phyloP scores from a whole-genome alignment of 37 sponge, comb jelly and placozoan genomes.

The Bolinopsis microptera region DNA sequence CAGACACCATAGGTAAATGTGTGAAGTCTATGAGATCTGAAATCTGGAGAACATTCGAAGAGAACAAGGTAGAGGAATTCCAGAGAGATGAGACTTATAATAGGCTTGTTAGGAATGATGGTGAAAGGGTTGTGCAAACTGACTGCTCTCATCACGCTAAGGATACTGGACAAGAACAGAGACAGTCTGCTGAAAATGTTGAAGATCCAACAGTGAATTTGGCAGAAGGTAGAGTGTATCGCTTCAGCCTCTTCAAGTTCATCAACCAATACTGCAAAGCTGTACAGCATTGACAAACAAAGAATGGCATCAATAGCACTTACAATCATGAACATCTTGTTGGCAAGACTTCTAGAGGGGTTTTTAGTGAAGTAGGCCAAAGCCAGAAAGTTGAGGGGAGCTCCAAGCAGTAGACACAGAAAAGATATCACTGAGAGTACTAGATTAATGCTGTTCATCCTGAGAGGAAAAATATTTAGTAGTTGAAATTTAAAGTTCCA shows the following conservation, averaged over 20 bases:
- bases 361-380: not conserved
- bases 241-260: not conserved
- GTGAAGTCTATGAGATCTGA: not conserved
- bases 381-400: not conserved
- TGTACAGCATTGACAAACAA: not conserved
- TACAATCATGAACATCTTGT: not conserved
- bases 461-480: not conserved
- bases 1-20: not conserved
- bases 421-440: not conserved
- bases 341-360: not conserved
- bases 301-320: not conserved
- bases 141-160: not conserved
- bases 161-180: not conserved
- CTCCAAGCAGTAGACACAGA: not conserved
- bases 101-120: not conserved
- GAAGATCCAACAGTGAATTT: not conserved
- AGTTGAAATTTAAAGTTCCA: not conserved
- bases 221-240: not conserved
- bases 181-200: not conserved
- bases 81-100: not conserved
- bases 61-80: not conserved
- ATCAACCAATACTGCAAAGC: not conserved
- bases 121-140: not conserved
- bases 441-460: not conserved
- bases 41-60: not conserved